Evolutionary conservation across 2,113 vertebrate genomes (phyloP).

Genomic region (Ibidorhyncha struthersii): DNA sequence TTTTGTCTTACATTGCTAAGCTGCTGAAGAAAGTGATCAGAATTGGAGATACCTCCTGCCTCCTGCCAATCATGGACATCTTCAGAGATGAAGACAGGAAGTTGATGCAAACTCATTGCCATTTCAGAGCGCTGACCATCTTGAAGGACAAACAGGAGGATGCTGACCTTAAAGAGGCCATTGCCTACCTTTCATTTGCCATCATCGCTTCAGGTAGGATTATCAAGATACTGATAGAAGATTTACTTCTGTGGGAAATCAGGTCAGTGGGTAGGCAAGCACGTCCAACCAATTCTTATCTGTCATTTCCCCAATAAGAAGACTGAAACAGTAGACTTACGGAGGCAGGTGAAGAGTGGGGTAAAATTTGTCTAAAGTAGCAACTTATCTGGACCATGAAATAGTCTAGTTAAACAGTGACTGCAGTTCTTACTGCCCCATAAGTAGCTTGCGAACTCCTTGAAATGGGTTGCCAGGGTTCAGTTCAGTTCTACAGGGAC

Average conservation of each 20-base stretch:
- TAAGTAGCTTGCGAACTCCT: not conserved
- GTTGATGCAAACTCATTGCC: slow-evolving; percentile 84
- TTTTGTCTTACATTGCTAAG: slow-evolving; percentile 55
- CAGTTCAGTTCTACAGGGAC: not conserved
- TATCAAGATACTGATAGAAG: not conserved
- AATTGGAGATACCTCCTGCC: slow-evolving; percentile 85
- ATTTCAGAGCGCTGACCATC: slow-evolving; percentile 79
- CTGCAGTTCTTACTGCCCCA: not conserved
- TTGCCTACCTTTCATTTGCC: slow-evolving; percentile 89
- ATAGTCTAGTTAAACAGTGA: not conserved
- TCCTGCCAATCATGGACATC: slow-evolving; percentile 83
- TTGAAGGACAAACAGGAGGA: slow-evolving; percentile 69
- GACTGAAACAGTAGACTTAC: not conserved
- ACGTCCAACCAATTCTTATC: not conserved
- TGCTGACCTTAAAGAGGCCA: slow-evolving; percentile 80
- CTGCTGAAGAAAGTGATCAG: slow-evolving; percentile 88
- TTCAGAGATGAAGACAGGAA: slow-evolving; percentile 78
- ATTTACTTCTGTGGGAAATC: not conserved
- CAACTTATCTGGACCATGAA: not conserved
- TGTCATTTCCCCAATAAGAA: not conserved
- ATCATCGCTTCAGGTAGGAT: slow-evolving; percentile 87
- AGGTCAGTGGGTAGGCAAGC: not conserved
- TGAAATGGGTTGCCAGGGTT: not conserved
- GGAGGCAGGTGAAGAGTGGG: not conserved
- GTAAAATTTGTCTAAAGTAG: not conserved